Evolutionary conservation across 2,113 vertebrate genomes (phyloP), one percentile per base, ranked within the genome.

Genomic region (Gallinago media): DNA sequence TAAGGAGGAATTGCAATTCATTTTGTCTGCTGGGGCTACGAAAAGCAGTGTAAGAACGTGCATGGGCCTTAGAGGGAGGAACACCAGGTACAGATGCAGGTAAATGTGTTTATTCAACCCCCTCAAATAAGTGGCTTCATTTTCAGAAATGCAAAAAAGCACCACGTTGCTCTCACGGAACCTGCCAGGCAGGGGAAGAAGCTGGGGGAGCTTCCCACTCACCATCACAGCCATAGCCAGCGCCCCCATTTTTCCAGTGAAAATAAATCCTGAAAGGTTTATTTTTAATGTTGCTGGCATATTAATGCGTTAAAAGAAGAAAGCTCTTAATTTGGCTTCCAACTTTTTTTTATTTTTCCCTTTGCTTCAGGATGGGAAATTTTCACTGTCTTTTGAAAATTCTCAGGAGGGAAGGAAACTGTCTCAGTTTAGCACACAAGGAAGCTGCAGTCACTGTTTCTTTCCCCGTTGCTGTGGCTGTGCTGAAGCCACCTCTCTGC

Each of bases 141-240:
- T 90, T 92, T 66, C 50, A 77, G 72, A 77, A 89, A 46, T 32
- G 58, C 63, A 85, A 76, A 94, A 88, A 76, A 94, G 50, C 18
- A 47, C 38, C 34, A 2, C 1, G 0, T 16, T 74, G 67, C n/a
- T 84, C 38, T 66, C 49, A 68, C 74, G 42, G 54, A 82, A 66
- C 36, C 42, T 50, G 72, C 76, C 27, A 71, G 85, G 9, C 26
- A 62, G 23, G 34, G 31, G 71, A 88, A 66, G 67, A 36, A 84
- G 19, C 4, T 0, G 1, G 9, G 52, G 52, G 29, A 54, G 52
- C 36, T 84, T 70, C 25, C 46, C 23, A 62, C 19, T 80, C 32
- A 52, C 49, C 16, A 40, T 58, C 79, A 58, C 36, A 92, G 34
- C 15, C 55, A 58, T 32, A 58, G 6, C 11, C 2, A 0, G 7